Conservation (phyloP, 2,797 vertebrate genomes). For the Fundulus diaphanus region DNA sequence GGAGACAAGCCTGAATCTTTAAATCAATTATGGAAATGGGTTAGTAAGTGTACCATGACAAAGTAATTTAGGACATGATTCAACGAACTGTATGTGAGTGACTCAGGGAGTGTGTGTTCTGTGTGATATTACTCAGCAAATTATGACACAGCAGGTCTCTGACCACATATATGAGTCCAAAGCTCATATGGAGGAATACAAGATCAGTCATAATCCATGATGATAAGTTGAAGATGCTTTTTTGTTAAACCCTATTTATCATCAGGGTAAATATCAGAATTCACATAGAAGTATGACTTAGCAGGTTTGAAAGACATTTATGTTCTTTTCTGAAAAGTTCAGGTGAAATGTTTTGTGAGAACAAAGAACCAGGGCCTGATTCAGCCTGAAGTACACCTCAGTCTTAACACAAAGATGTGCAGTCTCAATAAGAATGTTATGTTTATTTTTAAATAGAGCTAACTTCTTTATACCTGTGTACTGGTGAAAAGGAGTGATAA, state of each 20-base stretch:
- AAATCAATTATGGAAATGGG: constrained; percentile 47
- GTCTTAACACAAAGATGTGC: background rate
- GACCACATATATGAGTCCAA: background rate
- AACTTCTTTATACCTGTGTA: background rate
- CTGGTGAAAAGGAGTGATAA: background rate
- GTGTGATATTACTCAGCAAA: background rate
- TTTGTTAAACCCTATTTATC: background rate
- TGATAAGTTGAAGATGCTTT: background rate
- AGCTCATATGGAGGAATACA: background rate
- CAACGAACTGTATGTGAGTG: background rate
- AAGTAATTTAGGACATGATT: background rate
- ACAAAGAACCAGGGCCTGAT: background rate
- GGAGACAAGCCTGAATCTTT: constrained; percentile 27
- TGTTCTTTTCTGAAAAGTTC: background rate
- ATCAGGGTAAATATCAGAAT: background rate
- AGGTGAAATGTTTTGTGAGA: background rate
- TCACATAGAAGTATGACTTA: background rate
- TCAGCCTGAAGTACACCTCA: background rate
- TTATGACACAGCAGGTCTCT: background rate
- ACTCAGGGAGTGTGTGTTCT: background rate
- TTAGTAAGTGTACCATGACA: constrained; percentile 8
- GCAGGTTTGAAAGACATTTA: background rate
- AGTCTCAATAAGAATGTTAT: background rate
- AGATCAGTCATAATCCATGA: background rate
- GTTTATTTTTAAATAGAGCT: background rate